A percentile compares a stretch with the other conserved stretches of the same genome.
phyloP scores from a whole-genome alignment of 1,140 invertebrate genomes.

The Drosophila auraria region DNA sequence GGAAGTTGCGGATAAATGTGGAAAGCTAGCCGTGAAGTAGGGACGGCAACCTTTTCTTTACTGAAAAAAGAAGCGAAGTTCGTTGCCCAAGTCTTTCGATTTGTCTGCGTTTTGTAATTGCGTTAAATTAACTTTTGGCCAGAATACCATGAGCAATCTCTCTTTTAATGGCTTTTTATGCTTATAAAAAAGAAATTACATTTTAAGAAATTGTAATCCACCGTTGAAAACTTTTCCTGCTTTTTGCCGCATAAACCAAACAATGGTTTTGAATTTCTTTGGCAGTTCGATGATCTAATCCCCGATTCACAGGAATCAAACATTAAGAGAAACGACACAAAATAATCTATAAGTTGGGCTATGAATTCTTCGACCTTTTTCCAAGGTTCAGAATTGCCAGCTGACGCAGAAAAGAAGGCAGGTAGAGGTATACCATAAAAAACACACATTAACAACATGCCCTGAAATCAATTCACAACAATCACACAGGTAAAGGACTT shows the following conservation, averaged over 20 bases:
- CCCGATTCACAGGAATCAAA: slow-evolving; percentile 36
- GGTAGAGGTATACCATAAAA: slow-evolving; percentile 38
- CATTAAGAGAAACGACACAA: slow-evolving; percentile 25
- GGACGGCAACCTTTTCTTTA: neutral
- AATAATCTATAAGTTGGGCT: slow-evolving; percentile 43
- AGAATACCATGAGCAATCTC: slow-evolving; percentile 3
- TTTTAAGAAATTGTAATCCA: neutral
- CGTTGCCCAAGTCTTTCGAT: slow-evolving; percentile 42
- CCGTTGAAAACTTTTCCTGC: neutral
- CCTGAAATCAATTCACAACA: slow-evolving; percentile 61
- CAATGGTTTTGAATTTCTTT: slow-evolving; percentile 13
- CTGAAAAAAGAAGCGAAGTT: slow-evolving; percentile 14
- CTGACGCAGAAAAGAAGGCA: slow-evolving; percentile 41
- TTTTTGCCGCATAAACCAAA: neutral
- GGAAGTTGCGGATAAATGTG: slow-evolving; percentile 47
- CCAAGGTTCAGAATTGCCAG: slow-evolving; percentile 38
- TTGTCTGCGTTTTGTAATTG: slow-evolving; percentile 5
- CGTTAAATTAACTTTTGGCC: slow-evolving; percentile 8
- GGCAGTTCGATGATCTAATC: slow-evolving; percentile 34
- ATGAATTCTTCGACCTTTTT: slow-evolving; percentile 31
- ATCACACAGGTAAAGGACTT: slow-evolving; percentile 36
- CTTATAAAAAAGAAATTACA: slow-evolving; percentile 8
- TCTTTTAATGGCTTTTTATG: slow-evolving; percentile 1
- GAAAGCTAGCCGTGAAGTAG: slow-evolving; percentile 11
- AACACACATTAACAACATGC: slow-evolving; percentile 23